These are phyloP conservation scores for Halocynthia aurantium DNA, from an alignment of 23 tunicate genomes.

Conservation along the genomic window DNA sequence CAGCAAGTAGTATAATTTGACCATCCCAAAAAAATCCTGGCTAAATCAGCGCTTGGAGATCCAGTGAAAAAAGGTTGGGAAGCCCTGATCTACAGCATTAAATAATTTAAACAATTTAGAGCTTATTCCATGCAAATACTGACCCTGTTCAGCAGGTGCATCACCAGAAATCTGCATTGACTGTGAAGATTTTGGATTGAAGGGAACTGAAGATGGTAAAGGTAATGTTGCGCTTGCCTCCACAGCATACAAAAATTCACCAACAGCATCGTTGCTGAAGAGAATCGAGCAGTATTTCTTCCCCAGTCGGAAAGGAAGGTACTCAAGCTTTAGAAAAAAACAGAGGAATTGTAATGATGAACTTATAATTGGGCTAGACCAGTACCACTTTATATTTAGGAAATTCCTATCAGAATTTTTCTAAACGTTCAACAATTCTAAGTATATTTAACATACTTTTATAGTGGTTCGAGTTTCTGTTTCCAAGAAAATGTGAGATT, in stretches of 20 bases:
- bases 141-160: slow-evolving; percentile 57
- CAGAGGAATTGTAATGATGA: neutral
- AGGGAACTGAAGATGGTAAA: slow-evolving; percentile 60
- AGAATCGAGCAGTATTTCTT: slow-evolving; percentile 66
- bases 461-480: slow-evolving; percentile 31
- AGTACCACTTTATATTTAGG: neutral
- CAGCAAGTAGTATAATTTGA: too few species aligned
- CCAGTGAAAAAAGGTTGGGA: too few species aligned
- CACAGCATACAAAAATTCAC: slow-evolving; percentile 79
- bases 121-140: neutral
- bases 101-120: neutral
- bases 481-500: slow-evolving; percentile 40
- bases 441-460: slow-evolving; percentile 24
- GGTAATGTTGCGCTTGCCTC: slow-evolving; percentile 62
- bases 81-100: neutral
- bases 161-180: slow-evolving; percentile 68
- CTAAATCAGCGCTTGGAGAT: too few species aligned
- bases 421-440: neutral
- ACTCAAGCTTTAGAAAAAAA: slow-evolving; percentile 50
- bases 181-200: slow-evolving; percentile 56
- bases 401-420: neutral
- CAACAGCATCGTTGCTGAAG: slow-evolving; percentile 52
- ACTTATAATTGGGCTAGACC: neutral
- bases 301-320: slow-evolving; percentile 70
- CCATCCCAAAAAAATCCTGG: too few species aligned